These are phyloP conservation scores for Gavia stellata DNA, from an alignment of 2,113 vertebrate genomes.

Conservation along the genomic window DNA sequence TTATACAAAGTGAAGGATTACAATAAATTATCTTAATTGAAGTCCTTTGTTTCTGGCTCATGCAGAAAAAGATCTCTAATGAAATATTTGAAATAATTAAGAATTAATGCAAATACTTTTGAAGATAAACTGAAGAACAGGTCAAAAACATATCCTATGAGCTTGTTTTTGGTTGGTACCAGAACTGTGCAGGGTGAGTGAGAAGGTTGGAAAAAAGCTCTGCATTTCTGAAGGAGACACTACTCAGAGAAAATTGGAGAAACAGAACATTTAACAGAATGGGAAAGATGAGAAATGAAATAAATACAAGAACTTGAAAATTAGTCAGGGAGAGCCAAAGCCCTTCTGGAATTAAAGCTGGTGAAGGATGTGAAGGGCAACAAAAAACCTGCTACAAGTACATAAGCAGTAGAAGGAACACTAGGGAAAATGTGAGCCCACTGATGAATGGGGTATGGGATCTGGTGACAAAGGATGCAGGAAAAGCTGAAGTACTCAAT, in stretches of 20 bases:
- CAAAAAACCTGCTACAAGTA: not conserved
- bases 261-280: not conserved
- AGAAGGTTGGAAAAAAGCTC: not conserved
- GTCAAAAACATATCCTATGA: not conserved
- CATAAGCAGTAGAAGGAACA: not conserved
- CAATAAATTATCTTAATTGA: not conserved
- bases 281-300: not conserved
- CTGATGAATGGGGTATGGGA: too few relatives aligned
- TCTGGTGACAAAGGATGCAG: not conserved
- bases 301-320: not conserved
- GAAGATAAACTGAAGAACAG: not conserved
- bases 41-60: not conserved
- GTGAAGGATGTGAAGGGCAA: not conserved
- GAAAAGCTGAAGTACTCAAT: not conserved
- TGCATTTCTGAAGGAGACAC: not conserved
- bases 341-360: not conserved
- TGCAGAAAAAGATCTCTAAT: not conserved
- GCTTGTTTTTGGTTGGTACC: not conserved
- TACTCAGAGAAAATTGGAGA: not conserved
- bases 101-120: not conserved
- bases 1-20: not conserved
- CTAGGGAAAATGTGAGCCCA: not conserved
- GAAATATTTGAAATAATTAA: conserved; percentile 1
- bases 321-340: not conserved
- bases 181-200: not conserved